These are phyloP conservation scores for Phrynocephalus guinanensis DNA, from an alignment of 2,797 vertebrate genomes.

Conservation along the genomic window DNA sequence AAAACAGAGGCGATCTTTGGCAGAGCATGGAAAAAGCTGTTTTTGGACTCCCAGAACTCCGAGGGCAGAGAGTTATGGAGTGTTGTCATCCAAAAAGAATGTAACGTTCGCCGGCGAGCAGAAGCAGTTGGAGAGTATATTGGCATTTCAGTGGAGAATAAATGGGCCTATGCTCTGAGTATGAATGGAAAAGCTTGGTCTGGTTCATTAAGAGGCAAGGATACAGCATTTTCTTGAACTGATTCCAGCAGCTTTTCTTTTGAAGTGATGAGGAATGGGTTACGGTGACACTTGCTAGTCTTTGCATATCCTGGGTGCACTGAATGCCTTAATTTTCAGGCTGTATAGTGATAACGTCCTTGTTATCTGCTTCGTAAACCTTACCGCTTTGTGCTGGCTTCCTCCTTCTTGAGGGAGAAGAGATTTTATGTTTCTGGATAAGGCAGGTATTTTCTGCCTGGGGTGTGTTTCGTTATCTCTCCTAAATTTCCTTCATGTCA, in stretches of 20 bases:
- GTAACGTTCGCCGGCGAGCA: neutral
- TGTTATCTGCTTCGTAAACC: conserved; percentile 13
- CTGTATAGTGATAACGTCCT: neutral
- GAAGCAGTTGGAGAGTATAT: neutral
- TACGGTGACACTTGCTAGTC: neutral
- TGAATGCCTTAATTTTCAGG: neutral
- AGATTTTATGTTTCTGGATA: conserved; percentile 43
- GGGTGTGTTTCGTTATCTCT: conserved; percentile 14
- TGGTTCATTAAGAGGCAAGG: conserved; percentile 52
- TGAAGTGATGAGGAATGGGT: neutral
- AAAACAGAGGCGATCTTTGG: neutral
- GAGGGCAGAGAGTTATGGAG: too few relatives aligned
- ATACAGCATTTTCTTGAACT: conserved; percentile 11
- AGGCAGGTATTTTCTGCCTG: conserved; percentile 13
- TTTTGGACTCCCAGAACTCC: too few relatives aligned
- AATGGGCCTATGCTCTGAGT: neutral
- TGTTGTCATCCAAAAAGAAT: too few relatives aligned
- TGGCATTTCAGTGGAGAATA: conserved; percentile 45
- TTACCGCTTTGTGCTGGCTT: conserved; percentile 17
- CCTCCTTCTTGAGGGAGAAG: neutral
- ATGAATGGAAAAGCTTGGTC: conserved; percentile 29
- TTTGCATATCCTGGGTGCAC: neutral
- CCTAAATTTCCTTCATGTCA: neutral
- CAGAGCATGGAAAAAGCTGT: too few relatives aligned
- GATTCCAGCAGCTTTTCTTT: conserved; percentile 43